Conservation (phyloP, 2,797 vertebrate genomes). For the Bovichtus diacanthus region DNA sequence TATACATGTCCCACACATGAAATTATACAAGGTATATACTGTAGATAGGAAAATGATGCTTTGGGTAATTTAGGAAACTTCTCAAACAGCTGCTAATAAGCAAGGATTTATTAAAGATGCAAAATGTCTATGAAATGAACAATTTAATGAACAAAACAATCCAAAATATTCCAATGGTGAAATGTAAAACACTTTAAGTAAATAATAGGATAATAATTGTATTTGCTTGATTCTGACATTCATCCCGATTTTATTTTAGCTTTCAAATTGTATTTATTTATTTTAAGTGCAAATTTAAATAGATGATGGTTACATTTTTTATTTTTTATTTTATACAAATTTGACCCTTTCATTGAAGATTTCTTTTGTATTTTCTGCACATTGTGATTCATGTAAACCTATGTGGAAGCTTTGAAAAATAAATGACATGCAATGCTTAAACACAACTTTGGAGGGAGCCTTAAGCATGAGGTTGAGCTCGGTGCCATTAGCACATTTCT, state of each 20-base stretch:
- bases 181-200: background rate
- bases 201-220: background rate
- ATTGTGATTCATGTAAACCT: background rate
- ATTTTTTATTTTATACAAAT: background rate
- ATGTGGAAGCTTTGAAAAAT: conserved; percentile 11
- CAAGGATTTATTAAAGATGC: background rate
- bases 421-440: conserved; percentile 73
- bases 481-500: background rate
- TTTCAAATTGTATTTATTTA: background rate
- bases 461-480: conserved; percentile 61
- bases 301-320: background rate
- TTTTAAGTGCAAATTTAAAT: background rate
- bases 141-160: background rate
- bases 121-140: conserved; percentile 1
- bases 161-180: background rate
- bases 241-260: background rate
- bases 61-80: background rate
- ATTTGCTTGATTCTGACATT: background rate
- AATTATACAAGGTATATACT: background rate
- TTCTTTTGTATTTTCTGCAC: background rate
- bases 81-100: background rate
- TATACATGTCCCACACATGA: background rate
- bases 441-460: conserved; percentile 83
- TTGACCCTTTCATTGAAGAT: background rate
- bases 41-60: background rate